These are phyloP conservation scores for Heliothis virescens DNA, from an alignment of 1,140 invertebrate genomes.

Conservation along the genomic window DNA sequence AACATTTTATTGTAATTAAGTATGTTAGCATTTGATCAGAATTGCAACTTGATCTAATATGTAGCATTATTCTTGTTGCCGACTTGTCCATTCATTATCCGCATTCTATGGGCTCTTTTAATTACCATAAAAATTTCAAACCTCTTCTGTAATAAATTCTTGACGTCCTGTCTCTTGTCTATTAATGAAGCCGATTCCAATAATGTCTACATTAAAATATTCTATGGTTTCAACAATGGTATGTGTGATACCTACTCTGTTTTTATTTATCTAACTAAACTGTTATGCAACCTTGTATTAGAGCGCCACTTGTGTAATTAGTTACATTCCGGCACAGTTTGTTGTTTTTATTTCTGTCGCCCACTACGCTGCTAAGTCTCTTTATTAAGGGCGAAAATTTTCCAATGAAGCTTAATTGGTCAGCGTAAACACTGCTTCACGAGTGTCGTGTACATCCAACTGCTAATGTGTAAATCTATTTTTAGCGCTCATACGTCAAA, in stretches of 20 bases:
- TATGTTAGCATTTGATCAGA: slow-evolving; percentile 12
- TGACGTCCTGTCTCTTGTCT: neutral
- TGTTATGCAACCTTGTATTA: slow-evolving; percentile 43
- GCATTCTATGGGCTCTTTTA: slow-evolving; percentile 13
- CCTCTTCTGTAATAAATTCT: neutral
- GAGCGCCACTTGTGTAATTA: slow-evolving; percentile 39
- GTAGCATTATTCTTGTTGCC: neutral
- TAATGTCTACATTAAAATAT: slow-evolving; percentile 2
- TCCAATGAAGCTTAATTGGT: slow-evolving; percentile 57
- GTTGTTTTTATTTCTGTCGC: slow-evolving; percentile 50
- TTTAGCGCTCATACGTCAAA: neutral
- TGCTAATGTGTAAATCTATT: slow-evolving; percentile 10
- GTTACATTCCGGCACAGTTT: slow-evolving; percentile 36
- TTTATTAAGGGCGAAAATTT: slow-evolving; percentile 54
- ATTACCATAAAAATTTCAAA: slow-evolving; percentile 41
- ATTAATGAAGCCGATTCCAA: neutral
- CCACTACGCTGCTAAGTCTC: slow-evolving; percentile 22
- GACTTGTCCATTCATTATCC: slow-evolving; percentile 23
- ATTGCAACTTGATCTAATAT: slow-evolving; percentile 1
- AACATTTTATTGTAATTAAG: slow-evolving; percentile 11
- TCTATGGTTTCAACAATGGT: neutral
- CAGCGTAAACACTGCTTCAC: slow-evolving; percentile 44
- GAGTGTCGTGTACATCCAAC: slow-evolving; percentile 12
- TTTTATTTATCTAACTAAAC: slow-evolving; percentile 20
- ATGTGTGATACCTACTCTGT: slow-evolving; percentile 5